These are phyloP conservation scores for Sebastes hopkinsi DNA, from an alignment of 2,797 vertebrate species.

Conservation along the genomic window DNA sequence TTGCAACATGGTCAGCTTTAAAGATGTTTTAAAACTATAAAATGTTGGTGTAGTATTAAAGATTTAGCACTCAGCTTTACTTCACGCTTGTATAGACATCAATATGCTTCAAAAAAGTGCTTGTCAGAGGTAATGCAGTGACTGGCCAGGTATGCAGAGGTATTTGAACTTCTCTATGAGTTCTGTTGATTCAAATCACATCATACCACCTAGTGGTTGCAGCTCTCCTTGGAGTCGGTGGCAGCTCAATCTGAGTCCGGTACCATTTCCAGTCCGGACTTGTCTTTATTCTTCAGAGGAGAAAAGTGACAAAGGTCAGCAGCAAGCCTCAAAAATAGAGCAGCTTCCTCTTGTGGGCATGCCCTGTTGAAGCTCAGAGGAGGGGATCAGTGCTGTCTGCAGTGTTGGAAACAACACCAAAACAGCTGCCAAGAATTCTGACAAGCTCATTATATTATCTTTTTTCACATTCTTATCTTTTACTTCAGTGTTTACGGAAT, in stretches of 20 bases:
- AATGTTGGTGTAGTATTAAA: not conserved
- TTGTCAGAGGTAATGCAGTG: not conserved
- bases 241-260: not conserved
- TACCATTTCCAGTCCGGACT: conserved; percentile 5
- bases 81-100: not conserved
- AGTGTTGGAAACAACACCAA: not conserved
- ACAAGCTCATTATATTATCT: not conserved
- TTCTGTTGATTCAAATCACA: not conserved
- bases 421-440: conserved; percentile 5
- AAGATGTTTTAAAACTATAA: not conserved
- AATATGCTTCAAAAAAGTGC: not conserved
- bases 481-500: not conserved
- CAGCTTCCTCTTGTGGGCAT: not conserved
- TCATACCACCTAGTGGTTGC: not conserved
- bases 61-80: not conserved
- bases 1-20: not conserved
- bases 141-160: not conserved
- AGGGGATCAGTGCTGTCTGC: not conserved
- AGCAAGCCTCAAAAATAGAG: conserved; percentile 20
- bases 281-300: conserved; percentile 8
- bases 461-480: not conserved
- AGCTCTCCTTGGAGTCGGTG: not conserved
- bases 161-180: not conserved
- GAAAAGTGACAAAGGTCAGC: conserved; percentile 7
- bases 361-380: not conserved